phyloP scores from a whole-genome alignment of 2,888 invertebrate species.

The Saturnia pavonia region DNA sequence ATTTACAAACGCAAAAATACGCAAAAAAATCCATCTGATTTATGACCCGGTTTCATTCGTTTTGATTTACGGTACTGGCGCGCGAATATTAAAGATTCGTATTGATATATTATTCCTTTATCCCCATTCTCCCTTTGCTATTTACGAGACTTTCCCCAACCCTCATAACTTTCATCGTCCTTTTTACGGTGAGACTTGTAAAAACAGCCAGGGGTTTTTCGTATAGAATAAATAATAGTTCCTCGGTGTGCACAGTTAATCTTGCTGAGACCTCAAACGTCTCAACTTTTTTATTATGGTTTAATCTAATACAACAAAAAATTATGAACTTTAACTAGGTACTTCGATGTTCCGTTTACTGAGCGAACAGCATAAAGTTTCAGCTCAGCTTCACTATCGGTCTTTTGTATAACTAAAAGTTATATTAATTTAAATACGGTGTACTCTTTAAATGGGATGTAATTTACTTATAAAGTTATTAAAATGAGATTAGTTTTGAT shows the following conservation, averaged over 20 bases:
- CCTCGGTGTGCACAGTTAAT: slow-evolving; percentile 18
- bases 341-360: neutral
- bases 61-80: slow-evolving; percentile 76
- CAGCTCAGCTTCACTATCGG: neutral
- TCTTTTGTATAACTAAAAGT: neutral
- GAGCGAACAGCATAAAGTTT: neutral
- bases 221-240: slow-evolving; percentile 55
- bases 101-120: slow-evolving; percentile 82
- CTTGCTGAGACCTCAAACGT: slow-evolving; percentile 14
- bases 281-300: slow-evolving; percentile 14
- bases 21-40: slow-evolving; percentile 64
- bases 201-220: slow-evolving; percentile 56
- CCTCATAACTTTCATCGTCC: slow-evolving; percentile 78
- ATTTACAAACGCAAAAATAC: slow-evolving; percentile 54
- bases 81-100: slow-evolving; percentile 81
- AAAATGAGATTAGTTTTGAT: no score
- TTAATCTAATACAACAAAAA: slow-evolving; percentile 2
- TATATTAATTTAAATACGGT: no score
- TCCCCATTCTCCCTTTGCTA: slow-evolving; percentile 76
- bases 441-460: no score
- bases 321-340: neutral
- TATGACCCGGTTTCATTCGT: slow-evolving; percentile 73
- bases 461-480: no score
- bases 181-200: slow-evolving; percentile 75
- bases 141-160: slow-evolving; percentile 76